Base-by-base conservation (phyloP, 64 coral and sea anemone species). In the Hydrozoanthus tunicans region DNA sequence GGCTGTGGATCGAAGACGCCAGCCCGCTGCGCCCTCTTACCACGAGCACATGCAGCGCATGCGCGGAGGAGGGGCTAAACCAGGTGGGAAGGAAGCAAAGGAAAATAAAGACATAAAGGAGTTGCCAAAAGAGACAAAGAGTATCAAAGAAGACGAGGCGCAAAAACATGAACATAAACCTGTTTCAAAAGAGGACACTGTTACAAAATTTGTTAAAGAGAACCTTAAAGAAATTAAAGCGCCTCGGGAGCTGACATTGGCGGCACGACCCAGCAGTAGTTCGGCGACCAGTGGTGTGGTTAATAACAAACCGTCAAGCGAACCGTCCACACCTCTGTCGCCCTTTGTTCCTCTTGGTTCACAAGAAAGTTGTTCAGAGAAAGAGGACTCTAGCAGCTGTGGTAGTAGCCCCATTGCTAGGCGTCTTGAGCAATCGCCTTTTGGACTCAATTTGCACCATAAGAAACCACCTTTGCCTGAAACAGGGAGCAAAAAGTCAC, bases 21-120 rank as follows among this genome's bases (percentile, higher is more conserved):
- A 96, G 72, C 97, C 97, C 0, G 97, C 97, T 1, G 97, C 97
- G 0, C 97, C 97, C 51, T 99, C 97, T 17, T 99, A 99, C 85
- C 89, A 96, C 6, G 94, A 99, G 75, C 97, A 99, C 73, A 99
- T 99, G 97, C 91, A 95, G 55, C 94, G 94, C 7, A 89, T 86
- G 72, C 81, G 96, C 20, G 92, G 90, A 27, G 55, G 91, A 58
- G 85, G 77, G 14, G 27, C 89, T 51, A 97, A 94, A 65, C 83
- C 92, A 65, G 92, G 92, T 4, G 69, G 60, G 12, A 90, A 91
- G 52, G 88, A 76, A 90, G 60, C 83, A 71, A 90, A 90, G 11
- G 79, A 27, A n/a, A 90, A 60, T 27, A 90, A 90, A 60, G 93
- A 94, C 0, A 55, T 6, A 12, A 73, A 24, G 9, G 89, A 65